Evolutionary conservation across 2,113 vertebrate species (phyloP), one percentile per base, ranked within the genome.

Genomic region (Myxocyprinus asiaticus): DNA sequence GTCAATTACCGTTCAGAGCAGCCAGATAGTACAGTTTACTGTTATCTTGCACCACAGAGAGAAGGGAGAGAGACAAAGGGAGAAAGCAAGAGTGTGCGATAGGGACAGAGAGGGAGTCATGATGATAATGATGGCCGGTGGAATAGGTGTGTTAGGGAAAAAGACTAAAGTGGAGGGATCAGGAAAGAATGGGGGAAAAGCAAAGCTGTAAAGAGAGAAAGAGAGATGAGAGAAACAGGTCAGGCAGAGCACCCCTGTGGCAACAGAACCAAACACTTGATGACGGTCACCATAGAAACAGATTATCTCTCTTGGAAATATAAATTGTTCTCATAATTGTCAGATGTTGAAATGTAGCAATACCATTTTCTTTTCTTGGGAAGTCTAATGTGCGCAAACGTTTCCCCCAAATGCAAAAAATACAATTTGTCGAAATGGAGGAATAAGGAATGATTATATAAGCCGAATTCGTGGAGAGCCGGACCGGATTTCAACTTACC

Each of bases 271-370:
- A 59, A 82, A 77, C 83, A 58, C 86, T 81, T 85, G 82, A 85
- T 87, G 84, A 85, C 76, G 86, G 86, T 87, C 82, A 80, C 86
- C 86, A 87, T 87, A 85, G 84, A 85, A 85, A 87, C 84, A 76
- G 84, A 87, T 87, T 87, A 85, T 87, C 80, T 65, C 86, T 82
- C 77, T 85, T 78, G 80, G 83, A 87, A 76, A 82, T 84, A 84
- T 78, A 82, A 85, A 87, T 81, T 84, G 82, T 82, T 77, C 77
- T 81, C 69, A 69, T 85, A 87, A 85, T 80, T 82, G 77, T 83
- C 81, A 85, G 59, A 81, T 59, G 64, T 78, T 77, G 74, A 59
- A 80, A 67, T 78, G 64, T 45, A 69, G 81, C 67, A 50, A 74
- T 74, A 77, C 43, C 43, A 9, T 68, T 63, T 70, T 33, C 22